Evolutionary conservation across 1,140 invertebrate species (phyloP), one percentile per base, ranked within the genome.

Genomic region (Arctopsyche grandis): DNA sequence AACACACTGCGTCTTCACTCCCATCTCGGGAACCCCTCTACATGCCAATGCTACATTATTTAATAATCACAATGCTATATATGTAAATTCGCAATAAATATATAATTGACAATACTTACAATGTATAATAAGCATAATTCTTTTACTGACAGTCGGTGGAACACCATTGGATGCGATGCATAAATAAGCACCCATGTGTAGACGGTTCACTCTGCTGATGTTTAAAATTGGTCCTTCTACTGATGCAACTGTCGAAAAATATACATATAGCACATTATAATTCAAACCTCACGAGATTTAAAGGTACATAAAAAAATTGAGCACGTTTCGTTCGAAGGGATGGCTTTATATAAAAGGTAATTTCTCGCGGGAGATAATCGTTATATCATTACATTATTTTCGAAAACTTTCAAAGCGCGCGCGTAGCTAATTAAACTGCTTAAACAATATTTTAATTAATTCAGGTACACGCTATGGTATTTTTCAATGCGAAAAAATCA

Each of bases 121-220:
- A 83, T 97, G 94, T 26, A 96, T 94, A 74, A 94, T 94, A 38
- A 97, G 91, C 87, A 93, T 93, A 84, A 97, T 95, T 83, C 95
- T 89, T 87, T 97, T 96, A 90, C 94, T 95, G 75, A 96, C 94
- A 0, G 94, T 93, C 0, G 96, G 96, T 1, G 95, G 95, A 1
- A 97, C 93, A 9, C 94, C 94, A 84, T 96, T 96, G 12, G 93
- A 94, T 14, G 95, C 95, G 74, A 97, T 97, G 85, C 95, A 97
- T 10, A 97, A 87, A 86, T 96, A 97, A 5, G 95, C 93, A 5
- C 95, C 96, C 92, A 97, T 97, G 83, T 97, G 94, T 16, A 94
- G 91, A 29, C 96, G 90, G 82, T 92, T 95, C 10, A 97, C 94
- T 85, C 93, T 91, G 43, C 91, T 93, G 84, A 97, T 93, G 83